These are phyloP conservation scores for Neosilurus mollespiculum DNA, from an alignment of 2,797 vertebrate genomes.

Conservation along the genomic window DNA sequence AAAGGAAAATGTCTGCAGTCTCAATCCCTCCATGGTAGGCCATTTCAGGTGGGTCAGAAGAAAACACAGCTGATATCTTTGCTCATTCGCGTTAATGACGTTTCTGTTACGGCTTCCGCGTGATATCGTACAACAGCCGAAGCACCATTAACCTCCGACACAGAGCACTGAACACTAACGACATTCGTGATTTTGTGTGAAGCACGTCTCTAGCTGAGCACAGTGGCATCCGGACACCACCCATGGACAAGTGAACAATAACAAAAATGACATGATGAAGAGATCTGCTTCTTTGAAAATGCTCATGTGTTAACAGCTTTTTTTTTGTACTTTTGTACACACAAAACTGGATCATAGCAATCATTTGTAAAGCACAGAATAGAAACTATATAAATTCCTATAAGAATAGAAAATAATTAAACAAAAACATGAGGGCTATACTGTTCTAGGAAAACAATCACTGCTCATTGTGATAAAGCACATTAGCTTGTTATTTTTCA, in stretches of 20 bases:
- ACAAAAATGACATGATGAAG: slow-evolving; percentile 54
- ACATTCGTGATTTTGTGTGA: slow-evolving; percentile 57
- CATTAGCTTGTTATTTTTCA: neutral
- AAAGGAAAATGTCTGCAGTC: slow-evolving; percentile 19
- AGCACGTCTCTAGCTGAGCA: slow-evolving; percentile 43
- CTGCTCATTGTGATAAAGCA: neutral
- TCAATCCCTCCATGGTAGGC: slow-evolving; percentile 31
- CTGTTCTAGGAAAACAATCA: neutral
- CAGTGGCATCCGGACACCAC: slow-evolving; percentile 47
- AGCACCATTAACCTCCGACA: slow-evolving; percentile 61
- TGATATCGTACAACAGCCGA: slow-evolving; percentile 44
- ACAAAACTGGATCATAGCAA: slow-evolving; percentile 1
- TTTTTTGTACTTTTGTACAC: slow-evolving; percentile 30
- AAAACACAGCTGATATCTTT: slow-evolving; percentile 25
- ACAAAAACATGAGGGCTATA: neutral
- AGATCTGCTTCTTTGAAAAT: slow-evolving; percentile 53
- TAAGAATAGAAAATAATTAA: neutral
- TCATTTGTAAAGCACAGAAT: neutral
- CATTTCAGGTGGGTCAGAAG: slow-evolving; percentile 45
- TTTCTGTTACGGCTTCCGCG: slow-evolving; percentile 40
- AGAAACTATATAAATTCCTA: neutral
- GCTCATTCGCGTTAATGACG: slow-evolving; percentile 30
- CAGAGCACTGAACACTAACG: slow-evolving; percentile 59
- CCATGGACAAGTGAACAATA: slow-evolving; percentile 57
- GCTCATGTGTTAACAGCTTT: slow-evolving; percentile 21